Evolutionary conservation across 2,113 vertebrate genomes (phyloP).

Genomic region (Cavia aperea): DNA sequence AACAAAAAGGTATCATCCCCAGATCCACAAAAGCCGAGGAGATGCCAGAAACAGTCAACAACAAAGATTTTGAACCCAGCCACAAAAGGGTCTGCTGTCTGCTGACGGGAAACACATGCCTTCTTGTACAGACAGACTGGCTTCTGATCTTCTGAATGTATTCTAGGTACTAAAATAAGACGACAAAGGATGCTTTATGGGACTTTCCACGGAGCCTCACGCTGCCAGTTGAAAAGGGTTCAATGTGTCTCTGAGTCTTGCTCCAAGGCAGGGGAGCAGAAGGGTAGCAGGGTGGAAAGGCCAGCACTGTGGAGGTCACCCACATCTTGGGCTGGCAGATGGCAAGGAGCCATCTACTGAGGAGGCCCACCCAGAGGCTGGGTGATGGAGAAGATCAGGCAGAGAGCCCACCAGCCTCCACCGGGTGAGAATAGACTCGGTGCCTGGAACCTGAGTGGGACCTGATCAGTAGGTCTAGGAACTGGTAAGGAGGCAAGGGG

Average conservation of each 20-base stretch:
- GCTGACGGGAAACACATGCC: slow-evolving; percentile 40
- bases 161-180: slow-evolving; percentile 52
- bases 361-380: background rate
- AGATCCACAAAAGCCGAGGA: background rate
- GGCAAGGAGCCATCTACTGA: background rate
- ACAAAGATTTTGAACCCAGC: background rate
- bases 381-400: background rate
- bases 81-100: slow-evolving; percentile 4
- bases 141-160: background rate
- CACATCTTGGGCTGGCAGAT: background rate
- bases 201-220: background rate
- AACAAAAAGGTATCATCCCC: background rate
- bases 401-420: background rate
- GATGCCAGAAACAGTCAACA: slow-evolving; percentile 17
- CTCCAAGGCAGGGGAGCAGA: background rate
- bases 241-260: slow-evolving; percentile 3
- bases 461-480: background rate
- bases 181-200: slow-evolving; percentile 36
- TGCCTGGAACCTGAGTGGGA: background rate
- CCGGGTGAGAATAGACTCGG: no score
- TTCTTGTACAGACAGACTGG: background rate
- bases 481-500: background rate
- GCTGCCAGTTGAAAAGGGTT: background rate
- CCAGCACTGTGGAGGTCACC: background rate
- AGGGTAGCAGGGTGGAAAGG: background rate